Conservation (phyloP, 2,113 vertebrate genomes). For the Salvator merianae region DNA sequence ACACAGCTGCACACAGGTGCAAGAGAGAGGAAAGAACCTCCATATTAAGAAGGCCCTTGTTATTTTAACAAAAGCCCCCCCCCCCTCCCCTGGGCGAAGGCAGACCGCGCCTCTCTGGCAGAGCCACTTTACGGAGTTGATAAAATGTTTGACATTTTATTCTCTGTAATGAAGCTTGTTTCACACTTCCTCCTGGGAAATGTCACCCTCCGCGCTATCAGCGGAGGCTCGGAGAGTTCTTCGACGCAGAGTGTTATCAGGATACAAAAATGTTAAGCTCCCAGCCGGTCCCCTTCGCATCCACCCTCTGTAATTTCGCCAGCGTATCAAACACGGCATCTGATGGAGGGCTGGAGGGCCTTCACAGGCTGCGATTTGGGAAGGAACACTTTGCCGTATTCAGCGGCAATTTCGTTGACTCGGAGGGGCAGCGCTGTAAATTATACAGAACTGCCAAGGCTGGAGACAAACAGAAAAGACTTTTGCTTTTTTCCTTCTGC, state of each 20-base stretch:
- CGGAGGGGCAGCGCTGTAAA: not conserved
- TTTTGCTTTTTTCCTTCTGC: not conserved
- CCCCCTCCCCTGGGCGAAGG: not conserved
- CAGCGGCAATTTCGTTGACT: not conserved
- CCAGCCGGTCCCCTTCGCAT: not conserved
- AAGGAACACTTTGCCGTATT: not conserved
- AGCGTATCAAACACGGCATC: conserved; percentile 5
- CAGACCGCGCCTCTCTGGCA: conserved; percentile 63
- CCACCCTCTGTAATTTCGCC: not conserved
- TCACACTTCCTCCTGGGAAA: conserved; percentile 66
- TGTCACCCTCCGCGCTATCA: conserved; percentile 70
- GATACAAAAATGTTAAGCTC: conserved; percentile 37
- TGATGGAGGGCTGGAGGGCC: not conserved
- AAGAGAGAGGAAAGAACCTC: conserved; percentile 47
- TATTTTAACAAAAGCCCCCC: conserved; percentile 64
- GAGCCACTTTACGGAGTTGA: conserved; percentile 60
- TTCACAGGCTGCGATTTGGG: not conserved
- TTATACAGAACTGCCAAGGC: not conserved
- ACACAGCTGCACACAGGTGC: conserved; percentile 17
- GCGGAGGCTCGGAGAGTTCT: conserved; percentile 66
- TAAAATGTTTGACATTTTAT: conserved; percentile 76
- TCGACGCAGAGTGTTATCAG: conserved; percentile 55
- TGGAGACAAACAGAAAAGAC: not conserved
- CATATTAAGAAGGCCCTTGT: conserved; percentile 66
- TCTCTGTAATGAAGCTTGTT: conserved; percentile 61